Conservation (phyloP, 2,888 invertebrate genomes). For the Andrena marginata region DNA sequence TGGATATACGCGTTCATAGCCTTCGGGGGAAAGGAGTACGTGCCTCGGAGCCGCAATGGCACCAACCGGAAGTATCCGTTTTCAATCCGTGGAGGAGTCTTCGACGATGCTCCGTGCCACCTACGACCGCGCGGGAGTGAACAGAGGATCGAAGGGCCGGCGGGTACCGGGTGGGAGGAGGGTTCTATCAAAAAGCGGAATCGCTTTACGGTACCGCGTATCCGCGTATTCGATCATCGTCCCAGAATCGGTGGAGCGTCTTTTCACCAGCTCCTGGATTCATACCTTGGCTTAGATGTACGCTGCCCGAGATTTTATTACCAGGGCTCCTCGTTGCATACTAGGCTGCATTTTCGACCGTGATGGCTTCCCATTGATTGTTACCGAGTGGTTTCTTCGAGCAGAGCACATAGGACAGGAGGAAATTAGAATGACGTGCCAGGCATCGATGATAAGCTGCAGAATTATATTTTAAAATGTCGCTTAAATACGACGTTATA, state of each 20-base stretch:
- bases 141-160: neutral
- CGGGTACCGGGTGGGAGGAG: neutral
- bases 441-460: neutral
- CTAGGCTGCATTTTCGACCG: conserved; percentile 13
- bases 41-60: conserved; percentile 76
- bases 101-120: conserved; percentile 10
- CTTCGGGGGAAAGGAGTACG: conserved; percentile 74
- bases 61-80: conserved; percentile 70
- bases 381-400: conserved; percentile 1
- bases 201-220: conserved; percentile 37
- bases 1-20: conserved; percentile 74
- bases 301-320: conserved; percentile 30
- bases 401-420: neutral
- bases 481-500: too few species aligned
- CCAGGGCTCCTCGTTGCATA: conserved; percentile 6
- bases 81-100: conserved; percentile 37
- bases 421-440: neutral
- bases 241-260: conserved; percentile 38
- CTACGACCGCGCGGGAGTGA: conserved; percentile 1
- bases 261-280: conserved; percentile 17
- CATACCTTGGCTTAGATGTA: neutral
- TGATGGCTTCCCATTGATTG: conserved; percentile 24
- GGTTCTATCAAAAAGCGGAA: conserved; percentile 21
- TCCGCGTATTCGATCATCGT: conserved; percentile 44
- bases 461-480: too few species aligned